Evolutionary conservation across 2,113 vertebrate genomes (phyloP), one percentile per base, ranked within the genome.

Genomic region (Aepyceros melampus): DNA sequence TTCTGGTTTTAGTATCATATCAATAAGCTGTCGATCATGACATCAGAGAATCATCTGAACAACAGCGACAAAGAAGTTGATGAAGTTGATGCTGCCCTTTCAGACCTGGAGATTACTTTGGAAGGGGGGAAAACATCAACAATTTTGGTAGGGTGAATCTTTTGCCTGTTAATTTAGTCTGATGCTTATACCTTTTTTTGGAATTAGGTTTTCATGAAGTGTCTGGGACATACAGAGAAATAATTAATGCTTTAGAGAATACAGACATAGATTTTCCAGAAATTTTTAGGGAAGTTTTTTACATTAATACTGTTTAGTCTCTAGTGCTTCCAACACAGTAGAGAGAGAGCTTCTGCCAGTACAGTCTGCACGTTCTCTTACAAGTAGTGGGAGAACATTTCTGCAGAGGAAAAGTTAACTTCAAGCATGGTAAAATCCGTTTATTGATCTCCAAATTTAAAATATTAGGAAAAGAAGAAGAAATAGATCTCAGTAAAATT

Each of bases 31-130:
- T 99, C 99, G 17, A 99, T 99, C 99, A 99, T 99, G 99, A 99
- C 99, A 5, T 99, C 99, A 49, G 99, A 99, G 98, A 99, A 99
- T 98, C 99, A 99, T 98, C 99, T 99, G 99, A 99, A 99, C 98
- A 99, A 99, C 99, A 99, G 99, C 3, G 99, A 99, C 99, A 99
- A 99, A 99, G 99, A 99, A 89, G 99, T 99, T 90, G 99, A 99
- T 56, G 99, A 99, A 98, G 99, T 99, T 82, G 99, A 99, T 2
- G 99, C 99, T 1, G 99, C 99, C 4, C 99, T 99, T 85, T 99
- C 99, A 0, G 99, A 99, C 88, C 99, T 99, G 99, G 99, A 99
- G 97, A 99, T 99, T 36, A 99, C 99, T 92, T 97, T 99, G 98
- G 99, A 99, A 98, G 99, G 99, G 71, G 99, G 99, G 45, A 99